Evolutionary conservation across 2,888 invertebrate genomes (phyloP).

Genomic region (Drosophila paramelanica): DNA sequence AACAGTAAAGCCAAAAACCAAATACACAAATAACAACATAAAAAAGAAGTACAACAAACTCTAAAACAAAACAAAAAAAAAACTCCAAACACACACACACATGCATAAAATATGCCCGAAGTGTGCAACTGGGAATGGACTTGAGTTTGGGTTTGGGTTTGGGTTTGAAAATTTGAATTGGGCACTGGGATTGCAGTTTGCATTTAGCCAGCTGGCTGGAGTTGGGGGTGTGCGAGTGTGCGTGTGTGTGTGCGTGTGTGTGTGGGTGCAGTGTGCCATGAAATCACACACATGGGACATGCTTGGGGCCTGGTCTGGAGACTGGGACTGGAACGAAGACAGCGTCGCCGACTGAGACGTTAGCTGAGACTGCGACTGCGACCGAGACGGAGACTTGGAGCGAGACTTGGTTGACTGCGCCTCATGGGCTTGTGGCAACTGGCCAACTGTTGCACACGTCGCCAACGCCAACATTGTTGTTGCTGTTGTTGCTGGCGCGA

Average conservation of each 20-base stretch:
- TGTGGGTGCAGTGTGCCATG: slow-evolving; percentile 48
- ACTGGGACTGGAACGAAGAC: slow-evolving; percentile 27
- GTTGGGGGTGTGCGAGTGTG: slow-evolving; percentile 3
- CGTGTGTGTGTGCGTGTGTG: slow-evolving; percentile 19
- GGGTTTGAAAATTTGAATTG: slow-evolving; percentile 23
- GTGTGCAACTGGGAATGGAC: slow-evolving; percentile 11
- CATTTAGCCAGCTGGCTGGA: slow-evolving; percentile 12
- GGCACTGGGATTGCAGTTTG: slow-evolving; percentile 26
- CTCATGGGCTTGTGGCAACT: slow-evolving; percentile 30
- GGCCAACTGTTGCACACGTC: slow-evolving; percentile 55
- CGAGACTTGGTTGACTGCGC: slow-evolving; percentile 43
- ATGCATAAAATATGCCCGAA: slow-evolving; percentile 17
- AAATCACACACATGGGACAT: slow-evolving; percentile 24
- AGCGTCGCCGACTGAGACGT: slow-evolving; percentile 13
- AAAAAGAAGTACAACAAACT: slow-evolving; percentile 8
- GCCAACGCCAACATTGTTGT: slow-evolving; percentile 21
- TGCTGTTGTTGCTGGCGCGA: slow-evolving; percentile 40
- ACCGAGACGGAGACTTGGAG: slow-evolving; percentile 9
- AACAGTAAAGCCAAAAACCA: slow-evolving; percentile 60
- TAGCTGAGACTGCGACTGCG: slow-evolving; percentile 13
- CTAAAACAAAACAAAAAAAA: slow-evolving; percentile 11
- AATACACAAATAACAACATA: slow-evolving; percentile 23
- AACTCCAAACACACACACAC: slow-evolving; percentile 22
- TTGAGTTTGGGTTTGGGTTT: slow-evolving; percentile 8
- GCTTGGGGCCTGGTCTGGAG: slow-evolving; percentile 25